phyloP scores from a whole-genome alignment of 2,797 vertebrate species.

The Anniella stebbinsi region DNA sequence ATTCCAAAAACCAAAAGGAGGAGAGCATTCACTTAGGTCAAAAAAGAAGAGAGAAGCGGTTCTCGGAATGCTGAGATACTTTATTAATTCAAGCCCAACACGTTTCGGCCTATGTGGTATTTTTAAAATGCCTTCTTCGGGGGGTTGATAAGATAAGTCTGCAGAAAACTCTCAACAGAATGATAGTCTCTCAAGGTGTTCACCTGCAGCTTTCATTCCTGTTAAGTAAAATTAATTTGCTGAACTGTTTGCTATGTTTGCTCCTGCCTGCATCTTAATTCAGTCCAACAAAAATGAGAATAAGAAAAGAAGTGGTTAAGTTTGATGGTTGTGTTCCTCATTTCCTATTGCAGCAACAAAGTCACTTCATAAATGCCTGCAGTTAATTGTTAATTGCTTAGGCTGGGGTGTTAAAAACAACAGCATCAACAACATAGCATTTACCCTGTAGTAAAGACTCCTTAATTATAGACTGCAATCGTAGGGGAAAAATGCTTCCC shows the following conservation, averaged over 20 bases:
- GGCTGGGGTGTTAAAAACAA: not conserved
- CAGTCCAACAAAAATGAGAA: not conserved
- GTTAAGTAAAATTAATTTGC: slow-evolving; percentile 16
- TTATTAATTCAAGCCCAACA: too few species aligned
- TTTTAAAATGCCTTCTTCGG: too few species aligned
- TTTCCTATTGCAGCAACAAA: not conserved
- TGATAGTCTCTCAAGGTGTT: too few species aligned
- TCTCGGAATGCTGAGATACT: too few species aligned
- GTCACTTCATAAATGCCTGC: not conserved
- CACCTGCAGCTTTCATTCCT: not conserved
- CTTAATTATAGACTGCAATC: not conserved
- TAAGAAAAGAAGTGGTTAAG: not conserved
- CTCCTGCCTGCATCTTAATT: not conserved
- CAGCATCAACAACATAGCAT: too few species aligned
- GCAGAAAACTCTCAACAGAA: too few species aligned
- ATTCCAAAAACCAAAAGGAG: too few species aligned
- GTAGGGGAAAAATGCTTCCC: not conserved
- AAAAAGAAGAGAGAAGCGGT: too few species aligned
- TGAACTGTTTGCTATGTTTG: not conserved
- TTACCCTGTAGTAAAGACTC: not conserved
- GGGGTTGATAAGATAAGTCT: too few species aligned
- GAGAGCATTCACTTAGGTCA: too few species aligned
- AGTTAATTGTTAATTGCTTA: slow-evolving; percentile 11
- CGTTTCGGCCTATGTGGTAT: too few species aligned
- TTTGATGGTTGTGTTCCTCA: not conserved